A percentile compares a stretch with the other conserved stretches of the same genome.
Evolutionary conservation across 92 coral and sea anemone genomes (phyloP).

Genomic region (Zoanthus solanderi): DNA sequence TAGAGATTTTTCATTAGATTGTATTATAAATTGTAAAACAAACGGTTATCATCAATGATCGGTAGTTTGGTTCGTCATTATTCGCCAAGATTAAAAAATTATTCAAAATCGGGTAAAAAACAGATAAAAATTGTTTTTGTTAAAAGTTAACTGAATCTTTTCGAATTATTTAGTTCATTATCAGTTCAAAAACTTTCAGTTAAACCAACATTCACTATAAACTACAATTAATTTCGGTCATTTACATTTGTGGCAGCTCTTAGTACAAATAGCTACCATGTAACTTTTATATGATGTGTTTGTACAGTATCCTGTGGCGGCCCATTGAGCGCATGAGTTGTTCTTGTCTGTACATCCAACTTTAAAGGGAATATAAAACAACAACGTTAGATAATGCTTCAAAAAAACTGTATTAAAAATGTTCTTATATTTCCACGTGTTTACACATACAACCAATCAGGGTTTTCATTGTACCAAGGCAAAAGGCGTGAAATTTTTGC

Average conservation of each 20-base stretch:
- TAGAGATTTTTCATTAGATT: too few relatives aligned
- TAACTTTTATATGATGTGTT: constrained; percentile 14
- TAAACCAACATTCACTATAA: too few relatives aligned
- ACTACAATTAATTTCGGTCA: background rate
- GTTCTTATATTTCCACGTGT: too few relatives aligned
- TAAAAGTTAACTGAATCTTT: too few relatives aligned
- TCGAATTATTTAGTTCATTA: too few relatives aligned
- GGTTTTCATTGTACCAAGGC: background rate
- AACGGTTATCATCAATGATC: too few relatives aligned
- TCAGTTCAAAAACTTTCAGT: too few relatives aligned
- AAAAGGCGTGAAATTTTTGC: background rate
- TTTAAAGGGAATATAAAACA: background rate
- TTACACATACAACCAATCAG: background rate
- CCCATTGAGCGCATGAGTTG: constrained; percentile 26
- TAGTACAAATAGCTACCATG: constrained; percentile 41
- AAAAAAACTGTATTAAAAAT: background rate
- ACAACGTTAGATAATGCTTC: background rate
- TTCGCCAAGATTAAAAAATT: too few relatives aligned
- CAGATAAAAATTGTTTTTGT: too few relatives aligned
- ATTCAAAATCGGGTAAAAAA: too few relatives aligned
- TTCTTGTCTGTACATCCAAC: constrained; percentile 30
- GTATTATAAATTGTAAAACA: too few relatives aligned
- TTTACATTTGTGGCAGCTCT: constrained; percentile 43
- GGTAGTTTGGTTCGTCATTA: too few relatives aligned
- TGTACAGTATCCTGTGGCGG: constrained; percentile 34